Conservation (phyloP, 2,113 vertebrate species). For the Grammomys dolichurus region DNA sequence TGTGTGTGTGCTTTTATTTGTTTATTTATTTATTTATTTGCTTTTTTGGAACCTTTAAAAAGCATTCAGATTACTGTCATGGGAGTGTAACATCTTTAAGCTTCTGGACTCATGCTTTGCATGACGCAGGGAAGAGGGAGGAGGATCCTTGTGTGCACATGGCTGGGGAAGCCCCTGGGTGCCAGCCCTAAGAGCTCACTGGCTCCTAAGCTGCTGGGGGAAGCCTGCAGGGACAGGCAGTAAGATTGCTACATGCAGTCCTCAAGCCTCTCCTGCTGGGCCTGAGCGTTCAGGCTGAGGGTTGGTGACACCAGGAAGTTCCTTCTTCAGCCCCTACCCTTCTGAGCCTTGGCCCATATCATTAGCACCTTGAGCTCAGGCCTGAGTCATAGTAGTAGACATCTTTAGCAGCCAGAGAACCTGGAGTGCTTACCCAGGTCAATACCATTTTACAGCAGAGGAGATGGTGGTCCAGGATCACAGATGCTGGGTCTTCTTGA, state of each 20-base stretch:
- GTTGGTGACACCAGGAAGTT: background rate
- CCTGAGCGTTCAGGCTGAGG: too few relatives aligned
- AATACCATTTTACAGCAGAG: background rate
- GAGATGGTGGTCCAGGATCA: background rate
- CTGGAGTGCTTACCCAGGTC: background rate
- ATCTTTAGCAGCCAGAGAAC: background rate
- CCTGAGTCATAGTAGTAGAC: background rate
- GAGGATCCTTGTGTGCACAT: background rate
- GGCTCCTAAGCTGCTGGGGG: background rate
- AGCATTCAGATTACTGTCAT: background rate
- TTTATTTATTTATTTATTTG: background rate
- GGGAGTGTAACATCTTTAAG: background rate
- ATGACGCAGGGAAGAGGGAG: accelerated
- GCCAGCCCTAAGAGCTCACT: background rate
- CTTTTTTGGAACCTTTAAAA: background rate
- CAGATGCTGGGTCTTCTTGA: background rate
- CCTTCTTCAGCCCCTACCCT: background rate
- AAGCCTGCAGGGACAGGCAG: background rate
- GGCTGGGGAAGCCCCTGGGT: background rate
- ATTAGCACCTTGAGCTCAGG: background rate
- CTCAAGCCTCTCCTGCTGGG: background rate
- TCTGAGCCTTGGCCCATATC: background rate
- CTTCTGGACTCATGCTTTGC: background rate
- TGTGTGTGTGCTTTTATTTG: background rate
- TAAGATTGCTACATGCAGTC: too few relatives aligned